Percentiles rank a stretch among this genome's conserved stretches.
Conservation (phyloP, 2,113 vertebrate species). For the Thalassoma bifasciatum region DNA sequence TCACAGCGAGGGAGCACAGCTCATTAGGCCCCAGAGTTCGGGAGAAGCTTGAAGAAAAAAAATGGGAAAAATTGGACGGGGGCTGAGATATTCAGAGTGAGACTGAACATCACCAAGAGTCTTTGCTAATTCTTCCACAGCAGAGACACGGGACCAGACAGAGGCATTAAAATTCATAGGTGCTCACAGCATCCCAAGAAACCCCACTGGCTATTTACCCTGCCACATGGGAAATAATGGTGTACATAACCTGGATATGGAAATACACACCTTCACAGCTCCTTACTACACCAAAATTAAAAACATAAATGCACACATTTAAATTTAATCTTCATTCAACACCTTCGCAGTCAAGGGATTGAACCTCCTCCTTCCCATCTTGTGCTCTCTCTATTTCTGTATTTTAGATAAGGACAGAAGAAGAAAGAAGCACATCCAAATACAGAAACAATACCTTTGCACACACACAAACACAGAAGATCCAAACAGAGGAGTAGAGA, state of each 20-base stretch:
- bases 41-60: conserved; percentile 13
- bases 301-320: conserved; percentile 60
- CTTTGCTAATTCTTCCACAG: conserved; percentile 61
- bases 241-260: conserved; percentile 74
- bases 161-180: conserved; percentile 73
- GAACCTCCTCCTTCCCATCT: conserved; percentile 5
- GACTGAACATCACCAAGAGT: conserved; percentile 50
- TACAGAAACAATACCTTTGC: neutral
- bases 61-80: conserved; percentile 16
- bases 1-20: conserved; percentile 57
- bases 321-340: conserved; percentile 51
- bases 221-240: conserved; percentile 66
- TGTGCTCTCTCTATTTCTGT: conserved; percentile 13
- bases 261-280: conserved; percentile 56
- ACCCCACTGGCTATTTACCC: conserved; percentile 64
- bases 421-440: conserved; percentile 4
- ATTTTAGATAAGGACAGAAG: conserved; percentile 25
- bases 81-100: conserved; percentile 50
- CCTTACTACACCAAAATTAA: conserved; percentile 43
- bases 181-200: conserved; percentile 52
- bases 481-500: conserved; percentile 38
- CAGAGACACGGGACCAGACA: conserved; percentile 38
- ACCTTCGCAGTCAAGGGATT: conserved; percentile 31
- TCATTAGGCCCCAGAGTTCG: conserved; percentile 67
- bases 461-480: neutral